Evolutionary conservation across 2,888 invertebrate genomes (phyloP).

Genomic region (Celastrina argiolus): DNA sequence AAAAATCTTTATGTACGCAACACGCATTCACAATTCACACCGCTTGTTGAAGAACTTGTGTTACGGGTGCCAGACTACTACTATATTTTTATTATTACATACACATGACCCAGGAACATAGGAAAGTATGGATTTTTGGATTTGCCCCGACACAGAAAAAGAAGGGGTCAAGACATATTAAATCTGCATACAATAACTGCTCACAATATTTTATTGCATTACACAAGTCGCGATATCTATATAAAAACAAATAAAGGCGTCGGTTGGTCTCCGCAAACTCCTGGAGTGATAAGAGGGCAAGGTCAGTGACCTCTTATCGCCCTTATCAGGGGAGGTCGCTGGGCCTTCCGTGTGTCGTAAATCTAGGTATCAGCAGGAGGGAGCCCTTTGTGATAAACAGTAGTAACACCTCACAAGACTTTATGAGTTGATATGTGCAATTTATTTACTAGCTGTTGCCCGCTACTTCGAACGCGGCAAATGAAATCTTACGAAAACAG

Average conservation of each 20-base stretch:
- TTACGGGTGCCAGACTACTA: no score
- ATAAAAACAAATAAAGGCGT: slow-evolving; percentile 13
- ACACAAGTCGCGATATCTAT: background rate
- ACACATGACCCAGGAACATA: no score
- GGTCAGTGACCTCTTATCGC: slow-evolving; percentile 16
- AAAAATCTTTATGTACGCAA: no score
- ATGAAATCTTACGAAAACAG: no score
- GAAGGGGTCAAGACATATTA: no score
- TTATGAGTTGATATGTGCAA: background rate
- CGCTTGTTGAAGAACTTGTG: no score
- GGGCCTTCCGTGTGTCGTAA: slow-evolving; percentile 4
- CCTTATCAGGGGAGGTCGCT: background rate
- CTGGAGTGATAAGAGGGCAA: background rate
- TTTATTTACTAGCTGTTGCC: background rate
- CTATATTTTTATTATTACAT: no score
- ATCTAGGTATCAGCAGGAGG: background rate
- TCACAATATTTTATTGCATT: no score
- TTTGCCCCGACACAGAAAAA: no score
- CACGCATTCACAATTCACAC: no score
- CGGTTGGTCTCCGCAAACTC: background rate
- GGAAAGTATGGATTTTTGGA: no score
- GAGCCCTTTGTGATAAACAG: background rate
- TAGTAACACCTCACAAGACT: background rate
- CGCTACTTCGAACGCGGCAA: background rate
- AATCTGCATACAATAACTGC: no score